Conservation (phyloP, 2,113 vertebrate genomes). For the Platichthys flesus region DNA sequence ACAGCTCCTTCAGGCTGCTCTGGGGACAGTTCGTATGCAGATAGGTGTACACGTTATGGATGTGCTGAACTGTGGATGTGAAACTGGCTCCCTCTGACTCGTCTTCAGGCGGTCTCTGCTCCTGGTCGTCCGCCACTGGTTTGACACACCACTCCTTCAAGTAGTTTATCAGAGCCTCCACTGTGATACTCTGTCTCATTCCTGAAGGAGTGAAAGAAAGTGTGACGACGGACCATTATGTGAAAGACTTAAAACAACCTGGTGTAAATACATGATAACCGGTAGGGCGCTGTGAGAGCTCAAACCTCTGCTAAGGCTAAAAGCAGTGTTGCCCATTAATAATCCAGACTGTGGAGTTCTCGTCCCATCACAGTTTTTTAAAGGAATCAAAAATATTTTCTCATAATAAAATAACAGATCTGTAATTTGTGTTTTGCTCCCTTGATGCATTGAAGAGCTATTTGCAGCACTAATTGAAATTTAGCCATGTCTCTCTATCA, state of each 20-base stretch:
- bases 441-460: no score
- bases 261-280: not conserved
- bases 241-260: not conserved
- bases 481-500: no score
- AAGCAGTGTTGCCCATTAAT: no score
- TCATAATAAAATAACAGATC: no score
- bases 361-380: no score
- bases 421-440: no score
- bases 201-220: slow-evolving; percentile 57
- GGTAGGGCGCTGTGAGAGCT: no score
- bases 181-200: slow-evolving; percentile 74
- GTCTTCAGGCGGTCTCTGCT: slow-evolving; percentile 22
- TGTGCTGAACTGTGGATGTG: slow-evolving; percentile 74
- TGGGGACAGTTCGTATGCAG: slow-evolving; percentile 70
- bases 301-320: no score
- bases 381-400: no score
- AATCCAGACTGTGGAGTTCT: no score
- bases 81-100: slow-evolving; percentile 67
- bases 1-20: slow-evolving; percentile 75
- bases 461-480: no score
- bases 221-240: not conserved
- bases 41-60: slow-evolving; percentile 78
- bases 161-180: slow-evolving; percentile 74
- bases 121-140: slow-evolving; percentile 32
- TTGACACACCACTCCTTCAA: slow-evolving; percentile 81